Base-by-base conservation (phyloP, 2,888 invertebrate genomes). In the Trissolcus japonicus region DNA sequence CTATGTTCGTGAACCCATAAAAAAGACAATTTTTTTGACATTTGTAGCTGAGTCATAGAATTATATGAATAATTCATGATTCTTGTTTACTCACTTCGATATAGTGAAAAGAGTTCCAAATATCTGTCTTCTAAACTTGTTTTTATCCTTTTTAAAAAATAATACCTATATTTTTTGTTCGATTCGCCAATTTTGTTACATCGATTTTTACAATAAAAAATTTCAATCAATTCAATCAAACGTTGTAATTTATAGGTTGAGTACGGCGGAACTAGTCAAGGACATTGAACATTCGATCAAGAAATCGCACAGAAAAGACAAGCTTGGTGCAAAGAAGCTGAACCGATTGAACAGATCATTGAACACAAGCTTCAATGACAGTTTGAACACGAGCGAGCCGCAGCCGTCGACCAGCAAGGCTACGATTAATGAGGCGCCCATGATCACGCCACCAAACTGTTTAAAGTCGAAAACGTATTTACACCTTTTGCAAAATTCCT, bases 251-350 rank as follows among this genome's bases (percentile, higher is more conserved):
- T 62, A 17, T 79, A 81, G 79, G 66, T 82, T 75, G 17, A 65
- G 82, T 1, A 83, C 84, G 1, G 35, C 74, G 3, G 84, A 83
- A 57, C 65, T 86, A 14, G 82, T 85, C 54, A 73, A 69, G 19
- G 81, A 83, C 54, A 71, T 85, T 4, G 75, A 74, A 40, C 83
- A 83, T 67, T 87, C 87, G 0, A 87, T 87, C 14, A 87, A 87
- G 71, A 85, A 82, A 61, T 87, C 87, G 0, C 87, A 87, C 74
- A 86, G 83, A 35, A 87, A 87, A 54, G 84, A 86, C 56, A 87
- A 87, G 59, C 82, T 84, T 11, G 80, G 78, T 14, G 41, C 57
- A 11, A 75, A 48, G 21, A 67, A 66, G 56, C 2, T 65, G 4
- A 60, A 16, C 50, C 56, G 71, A n/a, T 29, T 71, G 13, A 75